Percentiles rank a stretch among this genome's conserved stretches.
Evolutionary conservation across 64 coral and sea anemone species (phyloP).

Genomic region (Stichodactyla mertensii): DNA sequence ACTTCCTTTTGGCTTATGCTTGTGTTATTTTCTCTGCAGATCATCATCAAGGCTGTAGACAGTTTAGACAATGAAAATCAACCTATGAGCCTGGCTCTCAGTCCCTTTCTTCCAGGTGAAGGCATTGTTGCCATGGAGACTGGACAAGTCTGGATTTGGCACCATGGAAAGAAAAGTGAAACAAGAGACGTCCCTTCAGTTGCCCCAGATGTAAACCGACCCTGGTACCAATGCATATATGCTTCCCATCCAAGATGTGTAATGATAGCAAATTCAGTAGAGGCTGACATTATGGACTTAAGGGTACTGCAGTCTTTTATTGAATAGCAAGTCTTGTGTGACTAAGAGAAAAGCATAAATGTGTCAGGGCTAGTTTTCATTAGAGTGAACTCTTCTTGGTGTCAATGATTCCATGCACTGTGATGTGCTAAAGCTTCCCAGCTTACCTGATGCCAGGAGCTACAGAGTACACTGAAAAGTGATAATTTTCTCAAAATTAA

Average conservation of each 20-base stretch:
- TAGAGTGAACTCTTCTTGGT: too few relatives aligned
- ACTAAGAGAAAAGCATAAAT: neutral
- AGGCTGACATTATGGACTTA: slow-evolving; percentile 69
- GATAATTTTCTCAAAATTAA: too few relatives aligned
- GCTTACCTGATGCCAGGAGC: too few relatives aligned
- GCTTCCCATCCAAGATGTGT: slow-evolving; percentile 74
- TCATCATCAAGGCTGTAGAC: slow-evolving; percentile 31
- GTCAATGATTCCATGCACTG: too few relatives aligned
- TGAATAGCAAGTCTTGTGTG: neutral
- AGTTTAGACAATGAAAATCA: slow-evolving; percentile 38
- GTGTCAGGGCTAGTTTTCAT: too few relatives aligned
- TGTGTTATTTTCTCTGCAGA: neutral
- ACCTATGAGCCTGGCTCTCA: slow-evolving; percentile 51
- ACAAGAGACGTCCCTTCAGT: slow-evolving; percentile 5
- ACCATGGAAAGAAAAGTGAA: slow-evolving; percentile 16
- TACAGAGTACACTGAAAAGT: too few relatives aligned
- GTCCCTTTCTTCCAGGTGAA: slow-evolving; percentile 82
- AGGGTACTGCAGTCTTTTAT: slow-evolving; percentile 38
- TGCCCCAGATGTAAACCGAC: neutral
- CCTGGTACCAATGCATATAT: slow-evolving; percentile 77
- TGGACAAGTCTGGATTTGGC: slow-evolving; percentile 60
- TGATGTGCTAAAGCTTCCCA: too few relatives aligned
- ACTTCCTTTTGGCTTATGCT: neutral
- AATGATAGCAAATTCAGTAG: slow-evolving; percentile 42
- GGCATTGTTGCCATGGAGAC: slow-evolving; percentile 58